Base-by-base conservation (phyloP, 1,140 invertebrate genomes). In the Arctopsyche grandis region DNA sequence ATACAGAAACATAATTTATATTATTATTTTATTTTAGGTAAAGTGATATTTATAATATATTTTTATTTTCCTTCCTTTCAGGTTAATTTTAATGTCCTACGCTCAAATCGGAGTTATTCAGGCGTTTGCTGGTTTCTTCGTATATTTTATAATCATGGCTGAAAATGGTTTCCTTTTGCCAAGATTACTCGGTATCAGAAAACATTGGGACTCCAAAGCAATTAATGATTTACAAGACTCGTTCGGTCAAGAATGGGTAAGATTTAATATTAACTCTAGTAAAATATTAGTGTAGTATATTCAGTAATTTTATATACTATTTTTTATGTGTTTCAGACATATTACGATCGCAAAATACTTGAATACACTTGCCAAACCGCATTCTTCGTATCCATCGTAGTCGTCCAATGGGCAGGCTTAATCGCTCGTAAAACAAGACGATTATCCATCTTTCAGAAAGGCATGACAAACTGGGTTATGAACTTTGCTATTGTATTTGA, bases 381-480 rank as follows among this genome's bases (percentile, higher is more conserved):
- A 52, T 96, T 95, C 86, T 95, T 96, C 84, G 90, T 95, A 14
- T 90, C 94, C 1, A 95, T 97, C 80, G 94, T 97, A 0, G 91
- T 96, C 24, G 94, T 95, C 4, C 95, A 97, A 86, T 95, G 94
- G 93, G 91, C 94, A 80, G 94, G 96, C 88, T 87, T 96, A 73
- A 91, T 97, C 70, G 94, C 96, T 85, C 96, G 94, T 84, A 97
- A 97, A 85, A 97, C 95, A 0, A 88, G 95, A 78, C 89, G 91
- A 75, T 94, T 95, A 83, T 96, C 95, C 0, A 91, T 97, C 71
- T 88, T 95, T 81, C 92, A 95, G 69, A 95, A 97, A 85, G 94
- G 94, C 75, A 91, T 89, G 88, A 86, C 87, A 16, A 96, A 95
- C 84, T 93, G 93, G 91, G 89, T 93, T 14, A 84, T 96, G 0